Evolutionary conservation across 2,797 vertebrate genomes (phyloP).

Genomic region (Aldrovandia affinis): DNA sequence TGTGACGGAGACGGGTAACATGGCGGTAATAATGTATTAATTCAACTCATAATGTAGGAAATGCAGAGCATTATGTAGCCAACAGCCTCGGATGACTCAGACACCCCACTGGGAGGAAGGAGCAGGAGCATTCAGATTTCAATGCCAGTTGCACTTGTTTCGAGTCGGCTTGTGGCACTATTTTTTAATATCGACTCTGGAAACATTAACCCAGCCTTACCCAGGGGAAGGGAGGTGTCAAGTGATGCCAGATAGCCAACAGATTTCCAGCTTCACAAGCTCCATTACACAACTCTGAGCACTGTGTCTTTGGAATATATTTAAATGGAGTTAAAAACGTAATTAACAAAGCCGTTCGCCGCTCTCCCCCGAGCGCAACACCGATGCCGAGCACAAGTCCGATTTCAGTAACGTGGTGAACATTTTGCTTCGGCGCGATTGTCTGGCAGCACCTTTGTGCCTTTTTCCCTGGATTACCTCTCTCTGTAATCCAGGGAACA

Average conservation of each 20-base stretch:
- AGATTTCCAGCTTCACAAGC: conserved; percentile 9
- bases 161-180: background rate
- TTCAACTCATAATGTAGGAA: too few relatives aligned
- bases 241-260: conserved; percentile 1
- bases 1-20: too few relatives aligned
- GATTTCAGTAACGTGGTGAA: conserved; percentile 6
- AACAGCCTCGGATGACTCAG: background rate
- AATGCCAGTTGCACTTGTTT: background rate
- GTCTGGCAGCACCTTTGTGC: background rate
- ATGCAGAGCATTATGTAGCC: too few relatives aligned
- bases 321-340: conserved; percentile 37
- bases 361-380: conserved; percentile 32
- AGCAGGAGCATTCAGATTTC: background rate
- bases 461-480: background rate
- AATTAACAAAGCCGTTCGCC: conserved; percentile 51
- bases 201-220: background rate
- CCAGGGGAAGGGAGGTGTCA: background rate
- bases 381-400: background rate
- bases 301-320: background rate
- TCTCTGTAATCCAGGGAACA: too few relatives aligned
- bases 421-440: background rate
- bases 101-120: background rate
- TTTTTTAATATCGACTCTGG: background rate
- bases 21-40: too few relatives aligned
- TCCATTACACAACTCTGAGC: background rate